Evolutionary conservation across 2,113 vertebrate species (phyloP).

Genomic region (Xiphophorus hellerii): DNA sequence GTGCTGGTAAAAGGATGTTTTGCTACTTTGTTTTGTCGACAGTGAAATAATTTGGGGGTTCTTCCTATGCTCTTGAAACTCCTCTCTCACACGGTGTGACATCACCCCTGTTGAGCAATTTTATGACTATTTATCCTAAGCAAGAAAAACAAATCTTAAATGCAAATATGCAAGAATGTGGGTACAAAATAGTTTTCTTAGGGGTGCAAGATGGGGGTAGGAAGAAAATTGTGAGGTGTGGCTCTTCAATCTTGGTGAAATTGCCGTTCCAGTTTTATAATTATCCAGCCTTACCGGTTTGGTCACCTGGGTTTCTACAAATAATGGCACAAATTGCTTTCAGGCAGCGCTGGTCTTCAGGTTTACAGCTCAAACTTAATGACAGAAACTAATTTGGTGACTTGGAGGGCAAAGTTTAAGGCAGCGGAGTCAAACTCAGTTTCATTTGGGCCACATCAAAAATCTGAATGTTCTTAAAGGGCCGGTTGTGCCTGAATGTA

Average conservation of each 20-base stretch:
- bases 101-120: background rate
- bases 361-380: background rate
- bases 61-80: too few relatives aligned
- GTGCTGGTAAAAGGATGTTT: too few relatives aligned
- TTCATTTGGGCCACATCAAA: too few relatives aligned
- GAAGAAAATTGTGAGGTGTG: background rate
- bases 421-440: background rate
- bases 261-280: slow-evolving; percentile 13
- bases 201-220: background rate
- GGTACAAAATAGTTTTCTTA: background rate
- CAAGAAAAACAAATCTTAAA: too few relatives aligned
- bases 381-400: background rate
- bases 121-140: too few relatives aligned
- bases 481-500: too few relatives aligned
- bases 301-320: background rate
- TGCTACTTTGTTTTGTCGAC: too few relatives aligned
- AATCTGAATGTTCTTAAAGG: too few relatives aligned
- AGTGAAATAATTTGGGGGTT: too few relatives aligned
- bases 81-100: too few relatives aligned
- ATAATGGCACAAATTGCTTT: background rate
- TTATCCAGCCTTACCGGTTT: slow-evolving; percentile 39
- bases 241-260: too few relatives aligned
- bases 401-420: background rate
- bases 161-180: too few relatives aligned
- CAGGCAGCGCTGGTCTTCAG: background rate